Percentiles rank a stretch among this genome's conserved stretches.
Conservation (phyloP, 2,113 vertebrate genomes). For the Suncus etruscus region DNA sequence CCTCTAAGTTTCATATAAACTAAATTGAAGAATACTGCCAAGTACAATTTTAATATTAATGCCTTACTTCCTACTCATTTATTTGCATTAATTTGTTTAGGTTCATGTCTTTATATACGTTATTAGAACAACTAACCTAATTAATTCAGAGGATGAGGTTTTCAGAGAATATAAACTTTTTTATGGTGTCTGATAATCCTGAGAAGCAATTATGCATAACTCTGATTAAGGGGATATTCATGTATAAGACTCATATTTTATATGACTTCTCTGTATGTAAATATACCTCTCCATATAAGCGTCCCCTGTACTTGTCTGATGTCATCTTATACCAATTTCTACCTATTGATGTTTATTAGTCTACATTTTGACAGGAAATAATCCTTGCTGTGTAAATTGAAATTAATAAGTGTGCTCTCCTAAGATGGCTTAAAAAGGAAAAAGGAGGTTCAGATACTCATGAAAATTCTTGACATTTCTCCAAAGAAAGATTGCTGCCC, state of each 20-base stretch:
- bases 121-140: conserved; percentile 4
- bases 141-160: conserved; percentile 20
- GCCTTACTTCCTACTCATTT: not conserved
- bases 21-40: not conserved
- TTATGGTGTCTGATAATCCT: not conserved
- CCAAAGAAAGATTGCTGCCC: not conserved
- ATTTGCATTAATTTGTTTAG: conserved; percentile 55
- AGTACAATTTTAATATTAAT: conserved; percentile 46
- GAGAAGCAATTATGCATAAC: not conserved
- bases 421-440: not conserved
- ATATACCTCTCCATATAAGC: conserved; percentile 60
- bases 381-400: conserved; percentile 3
- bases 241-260: conserved; percentile 67
- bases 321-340: not conserved
- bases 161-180: conserved; percentile 42
- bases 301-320: conserved; percentile 50
- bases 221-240: not conserved
- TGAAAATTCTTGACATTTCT: not conserved
- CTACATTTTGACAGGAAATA: conserved; percentile 40
- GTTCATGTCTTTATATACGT: conserved; percentile 19
- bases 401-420: not conserved
- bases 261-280: not conserved
- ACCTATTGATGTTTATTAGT: not conserved
- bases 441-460: not conserved
- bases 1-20: not conserved